phyloP scores from a whole-genome alignment of 2,797 vertebrate species.

The Eleutherodactylus coqui region DNA sequence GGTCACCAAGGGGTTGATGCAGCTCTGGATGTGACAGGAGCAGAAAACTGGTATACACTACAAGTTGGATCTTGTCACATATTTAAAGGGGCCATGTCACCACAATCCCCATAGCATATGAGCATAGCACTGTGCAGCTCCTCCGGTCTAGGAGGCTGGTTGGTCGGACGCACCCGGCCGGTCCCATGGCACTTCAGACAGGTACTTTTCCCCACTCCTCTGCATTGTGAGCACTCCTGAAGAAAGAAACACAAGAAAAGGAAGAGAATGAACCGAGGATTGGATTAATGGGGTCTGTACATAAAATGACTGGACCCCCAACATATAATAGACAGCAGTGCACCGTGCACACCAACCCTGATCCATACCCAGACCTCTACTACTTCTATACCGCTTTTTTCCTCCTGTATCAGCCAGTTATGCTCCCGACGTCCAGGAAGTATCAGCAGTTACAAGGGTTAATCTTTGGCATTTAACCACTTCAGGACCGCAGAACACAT shows the following conservation, averaged over 20 bases:
- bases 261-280: background rate
- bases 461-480: no score
- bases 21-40: background rate
- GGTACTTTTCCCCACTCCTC: conserved; percentile 62
- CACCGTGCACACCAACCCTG: no score
- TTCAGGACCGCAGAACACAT: no score
- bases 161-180: conserved; percentile 64
- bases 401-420: background rate
- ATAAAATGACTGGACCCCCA: no score
- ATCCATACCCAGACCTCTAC: no score
- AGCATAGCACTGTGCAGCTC: no score
- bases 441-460: background rate
- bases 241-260: background rate
- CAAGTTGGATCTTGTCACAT: no score
- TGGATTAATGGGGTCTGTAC: background rate
- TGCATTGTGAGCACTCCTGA: conserved; percentile 67
- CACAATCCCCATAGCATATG: background rate
- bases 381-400: no score
- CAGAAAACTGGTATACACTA: no score
- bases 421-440: background rate
- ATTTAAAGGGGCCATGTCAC: background rate
- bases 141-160: background rate
- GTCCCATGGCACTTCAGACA: conserved; percentile 67
- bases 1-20: background rate
- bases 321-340: no score